Evolutionary conservation across 1,140 invertebrate species (phyloP).

Genomic region (Bursaphelenchus mucronatus): DNA sequence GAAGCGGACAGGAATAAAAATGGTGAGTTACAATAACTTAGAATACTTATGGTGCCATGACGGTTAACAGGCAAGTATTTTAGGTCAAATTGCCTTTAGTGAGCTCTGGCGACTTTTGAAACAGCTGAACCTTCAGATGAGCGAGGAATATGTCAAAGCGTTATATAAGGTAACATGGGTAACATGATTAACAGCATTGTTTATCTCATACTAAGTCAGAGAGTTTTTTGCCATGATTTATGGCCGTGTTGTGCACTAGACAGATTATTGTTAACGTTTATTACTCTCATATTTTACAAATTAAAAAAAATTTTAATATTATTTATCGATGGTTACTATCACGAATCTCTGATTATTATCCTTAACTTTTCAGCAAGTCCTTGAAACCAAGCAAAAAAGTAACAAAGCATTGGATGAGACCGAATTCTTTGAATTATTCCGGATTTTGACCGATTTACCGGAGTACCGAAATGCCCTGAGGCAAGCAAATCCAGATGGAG

Average conservation of each 20-base stretch:
- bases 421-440: slow-evolving; percentile 53
- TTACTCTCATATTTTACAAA: too few species aligned
- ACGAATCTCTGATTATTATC: too few species aligned
- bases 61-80: background rate
- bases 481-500: slow-evolving; percentile 36
- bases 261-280: too few species aligned
- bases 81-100: slow-evolving; percentile 50
- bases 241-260: too few species aligned
- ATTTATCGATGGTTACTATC: too few species aligned
- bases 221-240: too few species aligned
- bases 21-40: slow-evolving; percentile 30
- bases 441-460: slow-evolving; percentile 52
- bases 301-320: too few species aligned
- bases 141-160: slow-evolving; percentile 45
- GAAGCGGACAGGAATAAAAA: slow-evolving; percentile 55
- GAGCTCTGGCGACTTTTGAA: slow-evolving; percentile 59
- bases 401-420: slow-evolving; percentile 45
- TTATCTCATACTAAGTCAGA: too few species aligned
- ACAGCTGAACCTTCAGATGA: slow-evolving; percentile 56
- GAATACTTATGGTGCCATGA: background rate
- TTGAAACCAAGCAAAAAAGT: background rate
- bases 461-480: slow-evolving; percentile 40
- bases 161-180: slow-evolving; percentile 49
- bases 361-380: slow-evolving; percentile 13
- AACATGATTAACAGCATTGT: background rate